phyloP scores from a whole-genome alignment of 2,113 vertebrate genomes.

The Cettia cetti region DNA sequence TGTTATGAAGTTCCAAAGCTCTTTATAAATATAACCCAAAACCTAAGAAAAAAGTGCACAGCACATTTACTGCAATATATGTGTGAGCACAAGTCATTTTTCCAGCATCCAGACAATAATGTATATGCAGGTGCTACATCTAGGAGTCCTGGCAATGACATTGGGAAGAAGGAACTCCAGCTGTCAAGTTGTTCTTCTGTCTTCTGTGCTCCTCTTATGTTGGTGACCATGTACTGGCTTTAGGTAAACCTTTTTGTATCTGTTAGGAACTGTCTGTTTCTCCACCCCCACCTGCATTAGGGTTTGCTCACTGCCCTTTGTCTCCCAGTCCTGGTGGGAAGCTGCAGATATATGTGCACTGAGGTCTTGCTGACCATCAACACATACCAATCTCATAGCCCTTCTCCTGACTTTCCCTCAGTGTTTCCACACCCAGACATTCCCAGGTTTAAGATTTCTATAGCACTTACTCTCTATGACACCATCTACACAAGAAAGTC shows the following conservation, averaged over 20 bases:
- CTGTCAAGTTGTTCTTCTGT: background rate
- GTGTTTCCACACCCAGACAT: background rate
- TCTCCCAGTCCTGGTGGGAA: background rate
- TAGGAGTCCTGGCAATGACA: background rate
- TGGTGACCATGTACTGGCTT: background rate
- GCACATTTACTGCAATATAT: background rate
- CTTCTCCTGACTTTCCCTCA: background rate
- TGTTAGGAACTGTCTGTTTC: background rate
- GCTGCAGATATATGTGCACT: background rate
- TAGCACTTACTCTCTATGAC: background rate
- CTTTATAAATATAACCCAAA: background rate
- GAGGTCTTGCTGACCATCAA: background rate
- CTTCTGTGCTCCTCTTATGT: background rate
- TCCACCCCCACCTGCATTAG: background rate
- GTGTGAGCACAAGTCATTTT: background rate
- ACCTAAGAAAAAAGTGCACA: background rate
- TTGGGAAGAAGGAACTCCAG: background rate
- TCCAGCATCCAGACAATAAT: background rate
- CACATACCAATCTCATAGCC: background rate
- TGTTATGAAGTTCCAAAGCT: background rate
- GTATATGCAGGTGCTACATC: background rate
- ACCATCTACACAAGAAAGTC: background rate
- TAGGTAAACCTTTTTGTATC: background rate
- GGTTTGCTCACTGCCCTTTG: background rate
- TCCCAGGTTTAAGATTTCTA: background rate